Evolutionary conservation across 2,797 vertebrate species (phyloP), one percentile per base, ranked within the genome.

Genomic region (Pristis pectinata): DNA sequence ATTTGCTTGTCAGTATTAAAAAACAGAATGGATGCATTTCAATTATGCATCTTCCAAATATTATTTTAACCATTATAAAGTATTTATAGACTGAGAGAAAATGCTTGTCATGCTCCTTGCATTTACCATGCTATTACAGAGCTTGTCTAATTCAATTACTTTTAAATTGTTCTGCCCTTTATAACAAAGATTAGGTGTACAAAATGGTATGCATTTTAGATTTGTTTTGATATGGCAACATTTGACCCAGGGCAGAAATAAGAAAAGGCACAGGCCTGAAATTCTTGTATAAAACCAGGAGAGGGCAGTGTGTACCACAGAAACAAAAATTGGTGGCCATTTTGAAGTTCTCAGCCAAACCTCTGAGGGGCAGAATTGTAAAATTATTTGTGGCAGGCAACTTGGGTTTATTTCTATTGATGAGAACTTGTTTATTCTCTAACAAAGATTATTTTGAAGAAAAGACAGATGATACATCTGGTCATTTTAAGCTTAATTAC

Each of bases 341-440:
- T 72, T 30, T 74, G 7, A 44, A 94, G 49, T 94, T 94, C 92
- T 56, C 64, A 94, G 92, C 34, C 92, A n/a, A 44, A 76, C 44
- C 70, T 94, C 92, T n/a, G 44, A 94, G 92, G 44, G 44, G 44
- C 70, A 94, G 44, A 94, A 72, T 49, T 93, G 67, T 93, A 93
- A 93, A 74, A 93, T 72, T 30, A 74, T 74, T 94, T 15, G 13
- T 76, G 2, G 3, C 92, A 76, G 37, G 70, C 37, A 41, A 34
- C 10, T 44, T 70, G 37, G 30, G 8, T 76, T 76, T 76, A 94
- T 15, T 93, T 49, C 41, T 34, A 7, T 24, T 30, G 56, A 41
- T 44, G 22, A 72, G 41, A 93, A 44, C 64, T 13, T 10, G 10
- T 83, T 53, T 53, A 41, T 94, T 53, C 17, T 94, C 67, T 53